Conservation (phyloP, 1,140 invertebrate genomes). For the Drosophila baimaii region DNA sequence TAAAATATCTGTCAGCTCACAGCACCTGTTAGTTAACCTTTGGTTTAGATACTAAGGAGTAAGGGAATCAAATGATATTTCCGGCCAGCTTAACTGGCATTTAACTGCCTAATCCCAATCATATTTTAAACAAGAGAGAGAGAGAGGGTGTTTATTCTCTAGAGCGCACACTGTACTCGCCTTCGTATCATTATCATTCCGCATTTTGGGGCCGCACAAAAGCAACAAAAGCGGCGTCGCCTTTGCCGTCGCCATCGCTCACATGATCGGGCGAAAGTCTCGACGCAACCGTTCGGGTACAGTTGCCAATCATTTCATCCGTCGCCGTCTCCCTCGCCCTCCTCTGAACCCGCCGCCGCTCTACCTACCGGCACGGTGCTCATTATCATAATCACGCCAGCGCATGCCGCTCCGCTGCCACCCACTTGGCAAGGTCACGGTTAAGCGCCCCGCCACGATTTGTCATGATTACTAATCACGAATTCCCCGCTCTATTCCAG, state of each 20-base stretch:
- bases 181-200: slow-evolving; percentile 45
- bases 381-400: slow-evolving; percentile 79
- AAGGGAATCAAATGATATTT: not conserved
- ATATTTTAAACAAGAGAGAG: slow-evolving; percentile 1
- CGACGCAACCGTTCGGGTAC: slow-evolving; percentile 46
- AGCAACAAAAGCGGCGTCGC: slow-evolving; percentile 55
- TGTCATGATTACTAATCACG: slow-evolving; percentile 51
- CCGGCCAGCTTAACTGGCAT: slow-evolving; percentile 2
- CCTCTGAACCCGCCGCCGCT: not conserved
- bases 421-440: slow-evolving; percentile 54
- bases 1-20: not conserved
- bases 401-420: slow-evolving; percentile 15
- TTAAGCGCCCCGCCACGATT: slow-evolving; percentile 35
- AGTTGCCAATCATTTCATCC: slow-evolving; percentile 55
- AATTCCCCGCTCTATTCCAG: slow-evolving; percentile 45
- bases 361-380: slow-evolving; percentile 39
- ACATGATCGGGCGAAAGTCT: slow-evolving; percentile 79
- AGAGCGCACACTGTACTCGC: slow-evolving; percentile 11
- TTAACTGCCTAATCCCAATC: not conserved
- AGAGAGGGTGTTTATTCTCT: slow-evolving; percentile 3
- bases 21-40: not conserved
- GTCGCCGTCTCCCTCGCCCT: too few relatives aligned
- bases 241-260: slow-evolving; percentile 58
- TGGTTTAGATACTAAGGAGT: not conserved
- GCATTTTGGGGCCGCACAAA: slow-evolving; percentile 48